Base-by-base conservation (phyloP, 2,888 invertebrate species). In the Pogonocherus hispidulus region DNA sequence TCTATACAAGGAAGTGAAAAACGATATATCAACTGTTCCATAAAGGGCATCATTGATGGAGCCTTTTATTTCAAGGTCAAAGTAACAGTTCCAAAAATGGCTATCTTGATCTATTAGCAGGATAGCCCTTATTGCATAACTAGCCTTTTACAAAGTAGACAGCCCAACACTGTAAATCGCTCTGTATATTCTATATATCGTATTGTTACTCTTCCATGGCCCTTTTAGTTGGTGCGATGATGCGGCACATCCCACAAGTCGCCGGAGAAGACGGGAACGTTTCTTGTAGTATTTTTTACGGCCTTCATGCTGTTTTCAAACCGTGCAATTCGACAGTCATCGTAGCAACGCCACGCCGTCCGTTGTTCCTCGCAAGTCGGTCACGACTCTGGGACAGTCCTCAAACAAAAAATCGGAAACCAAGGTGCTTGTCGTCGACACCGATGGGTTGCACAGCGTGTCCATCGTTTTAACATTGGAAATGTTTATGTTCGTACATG, bases 241-340 rank as follows among this genome's bases (percentile, higher is more conserved):
- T 70, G 71, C 67, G 69, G 69, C 64, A 67, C 57, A 64, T 62
- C 9, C 35, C 54, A 49, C 20, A 19, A 63, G 47, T 37, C 49
- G 51, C 14, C 49, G 54, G 54, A 65, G 55, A 62, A 65, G 57
- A 70, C 59, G 55, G 56, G 51, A 55, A 52, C 65, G 52, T 59
- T 71, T 73, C 73, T 69, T 66, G 66, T 70, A 52, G 67, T 63
- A 59, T 70, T 70, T 69, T 74, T 68, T 68, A 67, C 69, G 71
- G 66, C 74, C 77, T 74, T 73, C 77, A 71, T 70, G 74, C 70
- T 70, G 72, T 70, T 73, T 73, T 75, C 69, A 63, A 76, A 74
- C 66, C 76, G 74, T 74, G 70, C 75, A 76, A 76, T 73, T 72
- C 63, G 72, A 75, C 74, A 77, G 76, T 77, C 76, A 77, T 77